Evolutionary conservation across 1,140 invertebrate species (phyloP), one percentile per base, ranked within the genome.

Genomic region (Tribolium castaneum): DNA sequence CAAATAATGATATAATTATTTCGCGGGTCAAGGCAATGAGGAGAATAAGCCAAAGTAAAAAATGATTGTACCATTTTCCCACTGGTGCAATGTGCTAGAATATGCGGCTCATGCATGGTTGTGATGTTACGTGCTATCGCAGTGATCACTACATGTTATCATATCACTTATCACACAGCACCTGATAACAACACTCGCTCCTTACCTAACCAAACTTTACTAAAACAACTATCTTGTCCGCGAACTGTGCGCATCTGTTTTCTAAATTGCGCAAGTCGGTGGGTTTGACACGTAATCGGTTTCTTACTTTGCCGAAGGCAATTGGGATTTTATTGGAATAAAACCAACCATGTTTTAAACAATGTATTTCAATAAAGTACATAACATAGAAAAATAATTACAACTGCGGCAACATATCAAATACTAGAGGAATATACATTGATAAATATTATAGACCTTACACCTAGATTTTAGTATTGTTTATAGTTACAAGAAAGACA

Each of bases 131-230:
- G 59, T 66, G 59, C 25, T 34, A 66, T 62, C 59, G 30, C 0
- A 10, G 30, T 25, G 16, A 56, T 52, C 71, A 73, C 71, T 73
- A 73, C 71, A 73, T 73, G 71, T 73, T 73, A 72, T 72, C 66
- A 34, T 71, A 62, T 62, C 59, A 66, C 71, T 73, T 73, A 73
- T 73, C 71, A 73, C 71, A 52, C 25, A 73, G 49, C 71, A 73
- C 50, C 50, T 73, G 59, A 6, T 35, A 66, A 35, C 30, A 34
- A 35, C 59, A 66, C 59, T 35, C 25, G 30, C 30, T 66, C 10
- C 71, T 73, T 73, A 73, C 49, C 71, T 73, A 73, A 73, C 71
- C 71, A 73, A 45, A 73, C 71, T 73, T 73, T 73, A 52, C 71
- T 54, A 52, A 73, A 72, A 72, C 14, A 73, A 52, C 49, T n/a